Percentiles rank a stretch among this genome's conserved stretches.
These are phyloP conservation scores for Ailurus styani DNA, from an alignment of 2,113 vertebrate genomes.

Conservation along the genomic window DNA sequence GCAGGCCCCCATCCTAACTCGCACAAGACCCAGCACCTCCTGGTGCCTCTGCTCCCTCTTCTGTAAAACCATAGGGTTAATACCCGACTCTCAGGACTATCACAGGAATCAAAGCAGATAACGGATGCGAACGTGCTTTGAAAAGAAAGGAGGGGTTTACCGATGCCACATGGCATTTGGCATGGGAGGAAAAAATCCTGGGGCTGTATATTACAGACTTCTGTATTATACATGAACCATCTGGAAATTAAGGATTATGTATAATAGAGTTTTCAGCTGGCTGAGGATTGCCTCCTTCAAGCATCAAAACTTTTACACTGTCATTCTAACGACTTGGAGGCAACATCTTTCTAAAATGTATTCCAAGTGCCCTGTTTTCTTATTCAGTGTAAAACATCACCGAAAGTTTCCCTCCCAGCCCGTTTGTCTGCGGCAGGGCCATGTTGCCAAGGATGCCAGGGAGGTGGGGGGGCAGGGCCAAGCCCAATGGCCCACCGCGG, in stretches of 20 bases:
- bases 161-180: constrained; percentile 39
- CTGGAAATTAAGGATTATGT: constrained; percentile 61
- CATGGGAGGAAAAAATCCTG: constrained; percentile 23
- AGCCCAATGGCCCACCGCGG: rapidly evolving
- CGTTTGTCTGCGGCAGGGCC: not conserved
- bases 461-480: rapidly evolving
- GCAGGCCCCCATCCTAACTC: not conserved
- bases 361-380: not conserved
- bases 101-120: not conserved
- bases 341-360: not conserved
- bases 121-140: not conserved
- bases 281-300: constrained; percentile 48
- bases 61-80: not conserved
- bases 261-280: constrained; percentile 53
- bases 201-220: constrained; percentile 42
- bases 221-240: constrained; percentile 68
- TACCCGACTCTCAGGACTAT: not conserved
- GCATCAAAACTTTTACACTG: constrained; percentile 48
- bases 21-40: no score
- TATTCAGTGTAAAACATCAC: not conserved
- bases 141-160: constrained; percentile 29
- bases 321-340: not conserved
- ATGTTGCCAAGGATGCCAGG: not conserved
- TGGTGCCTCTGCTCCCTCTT: not conserved
- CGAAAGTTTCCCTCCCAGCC: not conserved